phyloP scores from a whole-genome alignment of 2,113 vertebrate species.

The Spermophilus dauricus region DNA sequence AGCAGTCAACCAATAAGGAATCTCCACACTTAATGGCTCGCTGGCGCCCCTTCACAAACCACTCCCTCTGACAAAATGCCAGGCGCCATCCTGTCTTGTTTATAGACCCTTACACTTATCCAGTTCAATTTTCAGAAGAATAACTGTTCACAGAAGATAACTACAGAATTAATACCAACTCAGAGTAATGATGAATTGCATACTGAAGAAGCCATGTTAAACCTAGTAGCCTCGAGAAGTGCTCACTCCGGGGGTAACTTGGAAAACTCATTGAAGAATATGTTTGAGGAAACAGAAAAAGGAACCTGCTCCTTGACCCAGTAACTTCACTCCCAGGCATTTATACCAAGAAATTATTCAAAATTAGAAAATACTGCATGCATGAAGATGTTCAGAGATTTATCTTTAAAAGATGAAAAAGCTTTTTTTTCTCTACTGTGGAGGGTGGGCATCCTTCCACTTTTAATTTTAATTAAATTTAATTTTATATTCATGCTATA shows the following conservation, averaged over 20 bases:
- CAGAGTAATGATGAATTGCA: constrained; percentile 24
- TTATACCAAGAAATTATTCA: constrained; percentile 21
- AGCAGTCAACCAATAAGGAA: too few species aligned
- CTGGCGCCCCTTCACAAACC: too few species aligned
- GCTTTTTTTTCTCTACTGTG: not conserved
- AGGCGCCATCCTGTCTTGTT: too few species aligned
- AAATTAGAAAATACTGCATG: constrained; percentile 31
- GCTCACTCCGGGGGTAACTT: not conserved
- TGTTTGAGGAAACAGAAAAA: not conserved
- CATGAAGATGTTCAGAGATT: not conserved
- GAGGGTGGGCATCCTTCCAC: not conserved
- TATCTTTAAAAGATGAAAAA: constrained; percentile 1
- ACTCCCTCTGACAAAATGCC: too few species aligned
- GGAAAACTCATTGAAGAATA: not conserved
- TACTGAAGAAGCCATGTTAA: not conserved
- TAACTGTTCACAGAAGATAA: not conserved
- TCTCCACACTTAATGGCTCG: too few species aligned
- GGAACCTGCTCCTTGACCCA: not conserved
- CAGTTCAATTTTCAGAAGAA: not conserved
- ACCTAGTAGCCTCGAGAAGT: not conserved
- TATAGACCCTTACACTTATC: not conserved
- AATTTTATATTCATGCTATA: not conserved
- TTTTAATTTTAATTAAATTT: constrained; percentile 64
- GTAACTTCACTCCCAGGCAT: not conserved
- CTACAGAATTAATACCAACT: not conserved